Percentiles rank a stretch among this genome's conserved stretches.
phyloP scores from a whole-genome alignment of 2,797 vertebrate genomes.

The Tapera naevia region DNA sequence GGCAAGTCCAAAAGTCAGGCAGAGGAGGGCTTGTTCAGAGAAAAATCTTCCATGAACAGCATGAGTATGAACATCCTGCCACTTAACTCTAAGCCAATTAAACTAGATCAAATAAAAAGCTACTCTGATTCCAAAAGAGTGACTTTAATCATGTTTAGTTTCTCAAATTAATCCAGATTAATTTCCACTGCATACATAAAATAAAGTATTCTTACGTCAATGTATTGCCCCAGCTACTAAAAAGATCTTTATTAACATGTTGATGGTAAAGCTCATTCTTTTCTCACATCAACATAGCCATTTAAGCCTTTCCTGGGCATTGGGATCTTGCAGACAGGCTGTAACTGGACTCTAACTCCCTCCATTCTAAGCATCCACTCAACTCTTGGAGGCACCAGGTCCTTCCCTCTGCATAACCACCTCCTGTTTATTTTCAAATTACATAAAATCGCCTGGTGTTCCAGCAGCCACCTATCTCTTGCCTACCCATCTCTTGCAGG shows the following conservation, averaged over 20 bases:
- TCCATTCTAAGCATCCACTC: not conserved
- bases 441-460: not conserved
- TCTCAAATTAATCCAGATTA: constrained; percentile 22
- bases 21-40: not conserved
- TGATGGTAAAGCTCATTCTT: not conserved
- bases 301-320: not conserved
- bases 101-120: not conserved
- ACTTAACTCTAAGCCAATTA: not conserved
- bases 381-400: not conserved
- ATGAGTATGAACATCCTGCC: not conserved
- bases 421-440: not conserved
- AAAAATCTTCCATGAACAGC: not conserved
- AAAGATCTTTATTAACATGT: not conserved
- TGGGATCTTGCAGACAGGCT: not conserved
- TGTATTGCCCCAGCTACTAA: not conserved
- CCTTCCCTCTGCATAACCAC: not conserved
- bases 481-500: not conserved
- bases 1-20: too few relatives aligned
- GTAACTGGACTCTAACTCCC: not conserved
- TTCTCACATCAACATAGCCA: not conserved
- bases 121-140: not conserved
- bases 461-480: not conserved
- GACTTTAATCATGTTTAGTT: not conserved
- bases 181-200: not conserved
- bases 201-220: not conserved